Evolutionary conservation across 2,888 invertebrate genomes (phyloP).

Genomic region (Penaeus monodon): DNA sequence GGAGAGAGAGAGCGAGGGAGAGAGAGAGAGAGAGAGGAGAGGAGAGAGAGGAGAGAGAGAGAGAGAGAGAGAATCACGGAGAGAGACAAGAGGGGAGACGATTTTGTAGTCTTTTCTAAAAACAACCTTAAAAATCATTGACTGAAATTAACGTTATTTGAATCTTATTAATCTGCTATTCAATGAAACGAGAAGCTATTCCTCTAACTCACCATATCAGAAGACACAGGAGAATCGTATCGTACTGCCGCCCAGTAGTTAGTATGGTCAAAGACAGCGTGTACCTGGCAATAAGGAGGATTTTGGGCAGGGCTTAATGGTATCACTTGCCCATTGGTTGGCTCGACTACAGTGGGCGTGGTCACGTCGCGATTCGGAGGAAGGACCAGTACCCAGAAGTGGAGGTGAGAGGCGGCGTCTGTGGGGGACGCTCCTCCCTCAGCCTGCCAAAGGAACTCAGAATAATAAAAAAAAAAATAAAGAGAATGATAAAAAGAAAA

Average conservation of each 20-base stretch:
- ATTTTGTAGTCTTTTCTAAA: too few species aligned
- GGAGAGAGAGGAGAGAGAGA: too few species aligned
- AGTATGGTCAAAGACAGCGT: conserved; percentile 86
- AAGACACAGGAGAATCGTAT: conserved; percentile 3
- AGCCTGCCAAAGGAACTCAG: conserved; percentile 11
- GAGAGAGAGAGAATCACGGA: too few species aligned
- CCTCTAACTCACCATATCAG: conserved; percentile 33
- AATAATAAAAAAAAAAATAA: not conserved
- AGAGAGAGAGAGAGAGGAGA: too few species aligned
- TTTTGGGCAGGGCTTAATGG: conserved; percentile 71
- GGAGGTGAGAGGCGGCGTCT: conserved; percentile 72
- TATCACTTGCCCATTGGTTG: conserved; percentile 81
- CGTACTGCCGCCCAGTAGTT: conserved; percentile 81
- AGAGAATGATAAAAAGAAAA: not conserved
- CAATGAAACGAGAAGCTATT: not conserved
- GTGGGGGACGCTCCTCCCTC: too few species aligned
- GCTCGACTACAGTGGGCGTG: conserved; percentile 84
- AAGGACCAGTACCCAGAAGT: conserved; percentile 86
- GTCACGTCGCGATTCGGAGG: conserved; percentile 76
- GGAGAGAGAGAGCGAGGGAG: too few species aligned
- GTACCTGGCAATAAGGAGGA: conserved; percentile 77
- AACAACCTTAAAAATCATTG: too few species aligned
- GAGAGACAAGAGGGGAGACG: too few species aligned
- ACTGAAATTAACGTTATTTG: not conserved
- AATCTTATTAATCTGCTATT: not conserved